Percentiles rank a stretch among this genome's conserved stretches.
These are phyloP conservation scores for Trochalopteron elliotii DNA, from an alignment of 2,113 vertebrate genomes.

Conservation along the genomic window DNA sequence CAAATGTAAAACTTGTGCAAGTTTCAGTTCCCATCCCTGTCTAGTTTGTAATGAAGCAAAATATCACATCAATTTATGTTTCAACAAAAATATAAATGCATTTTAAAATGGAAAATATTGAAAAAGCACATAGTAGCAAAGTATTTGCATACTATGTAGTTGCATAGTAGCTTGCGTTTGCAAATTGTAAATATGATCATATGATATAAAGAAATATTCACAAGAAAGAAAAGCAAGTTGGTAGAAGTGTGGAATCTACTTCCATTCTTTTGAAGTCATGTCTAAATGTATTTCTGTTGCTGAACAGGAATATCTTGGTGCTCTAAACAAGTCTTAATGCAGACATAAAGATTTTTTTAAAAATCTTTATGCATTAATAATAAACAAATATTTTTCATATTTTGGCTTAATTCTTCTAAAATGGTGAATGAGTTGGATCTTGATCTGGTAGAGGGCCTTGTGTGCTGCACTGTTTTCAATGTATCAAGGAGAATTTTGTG, in stretches of 20 bases:
- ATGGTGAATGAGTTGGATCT: not conserved
- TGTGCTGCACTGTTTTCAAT: not conserved
- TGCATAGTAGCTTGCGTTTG: not conserved
- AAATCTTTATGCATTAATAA: not conserved
- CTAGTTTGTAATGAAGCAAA: constrained; percentile 19
- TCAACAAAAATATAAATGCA: not conserved
- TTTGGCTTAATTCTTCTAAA: not conserved
- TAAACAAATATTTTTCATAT: too few relatives aligned
- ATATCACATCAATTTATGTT: not conserved
- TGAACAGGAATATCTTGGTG: not conserved
- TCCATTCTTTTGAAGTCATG: not conserved
- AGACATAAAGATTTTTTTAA: not conserved
- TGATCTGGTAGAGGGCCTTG: not conserved
- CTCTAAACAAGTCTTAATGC: not conserved
- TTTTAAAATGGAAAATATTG: not conserved
- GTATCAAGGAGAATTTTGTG: not conserved
- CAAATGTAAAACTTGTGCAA: not conserved
- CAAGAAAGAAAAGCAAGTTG: not conserved
- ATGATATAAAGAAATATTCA: not conserved
- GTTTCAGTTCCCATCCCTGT: not conserved
- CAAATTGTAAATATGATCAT: not conserved
- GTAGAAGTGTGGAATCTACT: not conserved
- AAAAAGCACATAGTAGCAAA: not conserved
- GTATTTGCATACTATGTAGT: not conserved
- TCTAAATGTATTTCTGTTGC: not conserved